Evolutionary conservation across 2,888 invertebrate species (phyloP), one percentile per base, ranked within the genome.

Genomic region (Parascotia fuliginaria): DNA sequence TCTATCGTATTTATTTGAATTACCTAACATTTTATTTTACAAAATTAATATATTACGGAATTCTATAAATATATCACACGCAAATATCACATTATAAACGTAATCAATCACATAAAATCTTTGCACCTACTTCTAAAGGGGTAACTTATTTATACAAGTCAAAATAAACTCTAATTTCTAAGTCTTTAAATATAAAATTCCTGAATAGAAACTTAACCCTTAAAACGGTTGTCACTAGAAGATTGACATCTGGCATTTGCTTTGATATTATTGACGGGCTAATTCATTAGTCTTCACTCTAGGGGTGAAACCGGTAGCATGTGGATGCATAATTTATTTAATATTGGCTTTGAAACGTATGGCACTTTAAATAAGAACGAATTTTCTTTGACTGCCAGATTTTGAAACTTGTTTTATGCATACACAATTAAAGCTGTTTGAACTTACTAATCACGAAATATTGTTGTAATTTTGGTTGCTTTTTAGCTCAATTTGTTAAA

Each of bases 251-350:
- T 84, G 83, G 81, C 78, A 79, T 79, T 74, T 77, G 78, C 84
- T 86, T 86, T 84, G 79, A 82, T 83, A 83, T 80, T 80, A 85
- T 84, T 85, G 85, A 87, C 79, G 75, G 78, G 76, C 72, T 87
- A 85, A 87, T 87, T 86, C 81, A 85, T 85, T 83, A 79, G 76
- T 71, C 67, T 64, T 69, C 65, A 65, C 75, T 54, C 42, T 67
- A 65, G 73, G 77, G 73, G 73, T 64, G 47, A 66, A 66, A 48
- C 47, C 56, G 39, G 48, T 54, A 54, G 47, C 55, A 51, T 44
- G 42, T 34, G 41, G 37, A 43, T 50, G 48, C 34, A 43, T 50
- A 22, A 40, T 9, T 42, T 39, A 34, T 32, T 34, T 4, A n/a
- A 36, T 15, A 14, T 36, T 13, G 6, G 4, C 7, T 52, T 34